Conservation (phyloP, 1,140 invertebrate species). For the Drosophila lacteicornis region DNA sequence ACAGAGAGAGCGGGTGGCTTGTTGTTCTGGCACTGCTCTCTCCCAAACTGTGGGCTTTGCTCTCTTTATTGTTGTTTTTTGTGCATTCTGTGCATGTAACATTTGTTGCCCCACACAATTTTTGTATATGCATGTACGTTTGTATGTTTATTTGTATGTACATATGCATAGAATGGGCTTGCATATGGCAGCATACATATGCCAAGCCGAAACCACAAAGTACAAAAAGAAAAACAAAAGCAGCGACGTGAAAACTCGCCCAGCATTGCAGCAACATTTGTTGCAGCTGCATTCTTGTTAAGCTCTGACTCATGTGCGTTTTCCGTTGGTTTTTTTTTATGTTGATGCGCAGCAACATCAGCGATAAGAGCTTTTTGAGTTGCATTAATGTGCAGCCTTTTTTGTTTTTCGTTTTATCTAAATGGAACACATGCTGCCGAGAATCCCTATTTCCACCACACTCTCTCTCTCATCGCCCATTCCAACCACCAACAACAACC, state of each 20-base stretch:
- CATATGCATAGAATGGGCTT: constrained; percentile 23
- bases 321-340: constrained; percentile 19
- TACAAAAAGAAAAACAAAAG: constrained; percentile 38
- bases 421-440: constrained; percentile 64
- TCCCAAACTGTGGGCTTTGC: constrained; percentile 37
- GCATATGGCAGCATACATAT: constrained; percentile 75
- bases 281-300: constrained; percentile 53
- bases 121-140: constrained; percentile 28
- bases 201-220: constrained; percentile 45
- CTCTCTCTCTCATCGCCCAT: not conserved
- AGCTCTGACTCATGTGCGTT: constrained; percentile 49
- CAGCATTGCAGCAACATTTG: constrained; percentile 66
- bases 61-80: constrained; percentile 63
- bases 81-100: constrained; percentile 64
- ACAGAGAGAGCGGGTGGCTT: constrained; percentile 23
- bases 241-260: constrained; percentile 47
- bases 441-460: constrained; percentile 4
- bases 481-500: constrained; percentile 5
- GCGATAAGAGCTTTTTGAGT: constrained; percentile 48
- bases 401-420: constrained; percentile 54
- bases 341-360: constrained; percentile 25
- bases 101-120: constrained; percentile 50
- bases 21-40: constrained; percentile 21
- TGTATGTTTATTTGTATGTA: constrained; percentile 13
- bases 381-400: constrained; percentile 47